Conservation (phyloP, 2,888 invertebrate genomes). For the Lithophane ornitopus region DNA sequence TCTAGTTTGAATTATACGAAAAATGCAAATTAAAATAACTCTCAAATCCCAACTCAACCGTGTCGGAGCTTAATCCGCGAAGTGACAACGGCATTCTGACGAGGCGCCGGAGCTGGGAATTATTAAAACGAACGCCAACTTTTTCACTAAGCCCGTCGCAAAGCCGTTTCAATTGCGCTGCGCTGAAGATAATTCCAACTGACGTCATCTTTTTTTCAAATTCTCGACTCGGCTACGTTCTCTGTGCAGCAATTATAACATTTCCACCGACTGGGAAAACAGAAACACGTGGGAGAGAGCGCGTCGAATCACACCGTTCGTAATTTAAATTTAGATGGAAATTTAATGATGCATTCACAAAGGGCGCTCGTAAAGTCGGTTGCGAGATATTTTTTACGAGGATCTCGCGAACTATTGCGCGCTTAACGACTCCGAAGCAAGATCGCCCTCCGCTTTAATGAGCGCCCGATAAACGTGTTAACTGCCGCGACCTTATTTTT, state of each 20-base stretch:
- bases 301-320: constrained; percentile 88
- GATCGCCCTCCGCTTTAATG: constrained; percentile 90
- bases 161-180: constrained; percentile 91
- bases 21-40: constrained; percentile 90
- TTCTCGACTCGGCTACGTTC: constrained; percentile 88
- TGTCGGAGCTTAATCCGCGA: constrained; percentile 90
- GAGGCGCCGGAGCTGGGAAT: constrained; percentile 91
- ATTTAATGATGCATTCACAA: constrained; percentile 91
- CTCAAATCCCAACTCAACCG: constrained; percentile 90
- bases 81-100: constrained; percentile 91
- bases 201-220: constrained; percentile 91
- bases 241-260: constrained; percentile 90
- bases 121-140: constrained; percentile 91
- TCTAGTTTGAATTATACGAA: constrained; percentile 83
- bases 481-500: constrained; percentile 90
- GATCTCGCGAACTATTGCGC: constrained; percentile 91
- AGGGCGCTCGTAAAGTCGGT: constrained; percentile 90
- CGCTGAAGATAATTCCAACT: constrained; percentile 91
- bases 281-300: constrained; percentile 89
- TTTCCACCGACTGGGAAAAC: constrained; percentile 90
- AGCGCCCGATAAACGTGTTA: constrained; percentile 91
- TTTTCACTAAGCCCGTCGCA: constrained; percentile 91
- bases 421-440: constrained; percentile 91
- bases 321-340: constrained; percentile 91
- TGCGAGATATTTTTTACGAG: constrained; percentile 91